Base-by-base conservation (phyloP, 2,797 vertebrate species). In the Hipposideros larvatus region DNA sequence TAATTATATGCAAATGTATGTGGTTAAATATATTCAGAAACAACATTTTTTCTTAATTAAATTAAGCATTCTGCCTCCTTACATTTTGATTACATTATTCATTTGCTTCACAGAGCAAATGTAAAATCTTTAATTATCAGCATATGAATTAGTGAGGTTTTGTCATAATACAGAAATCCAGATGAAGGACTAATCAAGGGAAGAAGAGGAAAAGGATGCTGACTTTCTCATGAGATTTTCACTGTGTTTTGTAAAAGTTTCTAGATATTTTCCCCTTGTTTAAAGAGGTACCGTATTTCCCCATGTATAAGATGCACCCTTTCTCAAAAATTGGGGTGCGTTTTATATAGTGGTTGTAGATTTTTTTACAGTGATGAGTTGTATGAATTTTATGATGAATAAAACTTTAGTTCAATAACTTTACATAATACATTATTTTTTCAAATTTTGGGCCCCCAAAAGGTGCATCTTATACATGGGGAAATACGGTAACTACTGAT, bases 1-100 rank as follows among this genome's bases (percentile, higher is more conserved):
- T 92, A 91, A 96, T 94, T 97, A 19, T 93, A 96, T 91, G 95
- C 90, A 96, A 98, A 96, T 96, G 70, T 68, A 71, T 92, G 74
- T 75, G 61, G 74, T 97, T 96, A 86, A 86, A 89, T 18, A 19
- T 51, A 18, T 51, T 89, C 28, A 53, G 73, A 96, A 96, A 88
- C 46, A 92, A 94, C 63, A 83, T 59, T 7, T 83, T 96, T 95
- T 65, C 82, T 80, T 83, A 92, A 95, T 94, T 95, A 96, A 96
- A 94, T 96, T 95, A 96, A 96, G 24, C 70, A 57, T 80, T 93
- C 94, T 93, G 70, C 83, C 37, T 87, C 53, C 71, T 96, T 92
- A 6, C 61, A 93, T 92, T 94, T 93, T 93, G 86, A 97, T 94
- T 97, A 75, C 61, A 77, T 95, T 97, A 94, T 96, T 97, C 83